Evolutionary conservation across 2,113 vertebrate species (phyloP).

Genomic region (Oreochromis spilurus): DNA sequence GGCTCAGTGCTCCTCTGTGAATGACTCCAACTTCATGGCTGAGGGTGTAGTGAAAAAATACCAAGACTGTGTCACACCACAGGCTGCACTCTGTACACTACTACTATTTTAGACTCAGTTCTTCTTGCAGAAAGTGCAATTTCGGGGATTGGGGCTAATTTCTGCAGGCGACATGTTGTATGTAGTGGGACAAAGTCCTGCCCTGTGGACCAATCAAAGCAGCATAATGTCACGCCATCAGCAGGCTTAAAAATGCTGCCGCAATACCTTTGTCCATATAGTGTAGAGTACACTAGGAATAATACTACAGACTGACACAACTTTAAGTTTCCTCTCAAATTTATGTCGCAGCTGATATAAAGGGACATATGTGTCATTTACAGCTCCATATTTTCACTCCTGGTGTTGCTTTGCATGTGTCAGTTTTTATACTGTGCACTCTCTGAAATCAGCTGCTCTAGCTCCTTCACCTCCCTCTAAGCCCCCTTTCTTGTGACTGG

Average conservation of each 20-base stretch:
- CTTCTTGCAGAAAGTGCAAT: neutral
- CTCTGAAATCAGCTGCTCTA: neutral
- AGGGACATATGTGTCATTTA: neutral
- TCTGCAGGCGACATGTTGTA: neutral
- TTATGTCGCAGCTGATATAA: neutral
- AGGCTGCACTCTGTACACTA: neutral
- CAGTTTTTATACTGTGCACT: neutral
- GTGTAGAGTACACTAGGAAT: neutral
- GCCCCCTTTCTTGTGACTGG: neutral
- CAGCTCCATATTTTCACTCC: neutral
- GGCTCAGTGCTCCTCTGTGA: neutral
- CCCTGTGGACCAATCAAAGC: neutral
- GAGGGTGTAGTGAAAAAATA: neutral
- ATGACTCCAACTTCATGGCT: neutral
- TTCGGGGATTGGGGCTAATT: neutral
- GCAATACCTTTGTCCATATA: neutral
- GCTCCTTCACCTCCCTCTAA: neutral
- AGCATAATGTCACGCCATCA: neutral
- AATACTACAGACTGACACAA: neutral
- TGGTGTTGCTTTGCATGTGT: neutral
- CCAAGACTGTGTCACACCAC: neutral
- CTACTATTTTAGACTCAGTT: neutral
- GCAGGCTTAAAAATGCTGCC: neutral
- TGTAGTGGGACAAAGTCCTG: neutral
- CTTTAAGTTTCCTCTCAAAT: neutral